phyloP scores from a whole-genome alignment of 2,113 vertebrate genomes.

The Perccottus glenii region DNA sequence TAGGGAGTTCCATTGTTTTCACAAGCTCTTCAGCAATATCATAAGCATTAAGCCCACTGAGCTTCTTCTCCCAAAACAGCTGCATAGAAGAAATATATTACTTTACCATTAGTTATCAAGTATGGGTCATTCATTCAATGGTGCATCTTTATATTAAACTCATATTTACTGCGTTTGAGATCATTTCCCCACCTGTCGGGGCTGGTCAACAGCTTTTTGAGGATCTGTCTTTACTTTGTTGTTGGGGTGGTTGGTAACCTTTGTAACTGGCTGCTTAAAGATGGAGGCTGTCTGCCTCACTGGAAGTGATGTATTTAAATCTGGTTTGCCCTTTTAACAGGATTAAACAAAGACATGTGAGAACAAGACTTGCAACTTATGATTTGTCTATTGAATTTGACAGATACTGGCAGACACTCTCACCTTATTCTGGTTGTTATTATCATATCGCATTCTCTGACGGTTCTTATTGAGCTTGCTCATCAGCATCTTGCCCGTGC shows the following conservation, averaged over 20 bases:
- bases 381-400: not conserved
- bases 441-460: slow-evolving; percentile 93
- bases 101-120: no score
- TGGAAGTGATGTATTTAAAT: slow-evolving; percentile 94
- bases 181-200: slow-evolving; percentile 86
- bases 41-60: slow-evolving; percentile 93
- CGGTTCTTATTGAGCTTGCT: slow-evolving; percentile 96
- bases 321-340: slow-evolving; percentile 99
- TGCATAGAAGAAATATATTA: slow-evolving; percentile 55
- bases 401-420: slow-evolving; percentile 12
- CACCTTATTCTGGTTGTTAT: slow-evolving; percentile 94
- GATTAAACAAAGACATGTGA: not conserved
- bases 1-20: slow-evolving; percentile 98
- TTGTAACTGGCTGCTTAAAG: slow-evolving; percentile 98
- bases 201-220: slow-evolving; percentile 98
- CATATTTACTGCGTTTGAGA: not conserved
- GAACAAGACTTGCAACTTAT: not conserved
- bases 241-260: slow-evolving; percentile 98
- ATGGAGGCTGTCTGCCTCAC: slow-evolving; percentile 98
- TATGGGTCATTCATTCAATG: not conserved
- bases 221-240: slow-evolving; percentile 99
- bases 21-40: slow-evolving; percentile 98
- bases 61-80: slow-evolving; percentile 99
- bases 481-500: slow-evolving; percentile 96
- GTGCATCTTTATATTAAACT: not conserved